These are phyloP conservation scores for Danio choprae DNA, from an alignment of 2,797 vertebrate genomes.

Conservation along the genomic window DNA sequence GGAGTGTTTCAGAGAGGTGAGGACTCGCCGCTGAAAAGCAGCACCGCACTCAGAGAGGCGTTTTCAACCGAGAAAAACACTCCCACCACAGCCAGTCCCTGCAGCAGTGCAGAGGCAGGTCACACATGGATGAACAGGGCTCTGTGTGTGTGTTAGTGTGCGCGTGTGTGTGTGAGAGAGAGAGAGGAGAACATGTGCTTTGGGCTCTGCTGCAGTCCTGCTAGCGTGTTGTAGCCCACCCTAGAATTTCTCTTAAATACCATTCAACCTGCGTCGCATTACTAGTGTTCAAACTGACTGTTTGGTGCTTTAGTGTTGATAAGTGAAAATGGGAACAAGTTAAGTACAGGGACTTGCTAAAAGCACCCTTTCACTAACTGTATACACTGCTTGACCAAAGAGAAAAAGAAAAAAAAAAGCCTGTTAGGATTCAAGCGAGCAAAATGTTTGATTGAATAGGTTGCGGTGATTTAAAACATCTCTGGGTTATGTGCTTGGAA, in stretches of 20 bases:
- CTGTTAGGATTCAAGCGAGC: no score
- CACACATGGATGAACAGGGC: conserved; percentile 58
- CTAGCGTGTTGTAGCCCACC: conserved; percentile 45
- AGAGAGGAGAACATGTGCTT: conserved; percentile 57
- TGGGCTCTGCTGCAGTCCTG: conserved; percentile 54
- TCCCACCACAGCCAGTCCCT: conserved; percentile 57
- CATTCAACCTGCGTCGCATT: conserved; percentile 52
- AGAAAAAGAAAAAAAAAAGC: no score
- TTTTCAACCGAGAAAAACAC: conserved; percentile 50
- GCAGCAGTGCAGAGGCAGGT: conserved; percentile 62
- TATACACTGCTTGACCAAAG: no score
- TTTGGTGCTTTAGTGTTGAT: background rate
- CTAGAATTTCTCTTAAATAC: conserved; percentile 50
- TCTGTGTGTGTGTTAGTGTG: background rate
- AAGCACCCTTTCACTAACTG: background rate
- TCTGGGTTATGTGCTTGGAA: no score
- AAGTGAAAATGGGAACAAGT: background rate
- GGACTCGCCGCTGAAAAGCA: conserved; percentile 45
- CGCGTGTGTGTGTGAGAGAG: conserved; percentile 24
- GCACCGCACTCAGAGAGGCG: conserved; percentile 46
- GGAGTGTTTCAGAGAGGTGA: conserved; percentile 53
- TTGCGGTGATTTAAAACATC: no score
- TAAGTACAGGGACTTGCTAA: background rate
- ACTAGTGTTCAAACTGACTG: conserved; percentile 21
- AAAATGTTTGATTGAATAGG: no score